Conservation (phyloP, 2,888 invertebrate species). For the Galerucella nymphaeae region DNA sequence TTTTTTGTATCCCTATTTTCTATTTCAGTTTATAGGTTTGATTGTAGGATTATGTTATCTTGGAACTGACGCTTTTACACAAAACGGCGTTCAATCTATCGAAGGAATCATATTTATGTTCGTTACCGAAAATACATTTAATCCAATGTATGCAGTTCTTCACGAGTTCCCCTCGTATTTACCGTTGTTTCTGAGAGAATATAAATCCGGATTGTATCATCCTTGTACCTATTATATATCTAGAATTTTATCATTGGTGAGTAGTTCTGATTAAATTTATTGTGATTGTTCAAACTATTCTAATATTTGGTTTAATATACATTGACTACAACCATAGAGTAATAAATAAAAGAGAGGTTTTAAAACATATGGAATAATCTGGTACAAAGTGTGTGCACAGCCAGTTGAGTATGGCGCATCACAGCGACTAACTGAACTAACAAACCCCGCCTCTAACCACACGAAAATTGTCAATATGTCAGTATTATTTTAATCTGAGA, state of each 20-base stretch:
- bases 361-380: no score
- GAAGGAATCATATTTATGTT: conserved; percentile 90
- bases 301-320: no score
- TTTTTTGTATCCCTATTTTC: conserved; percentile 1
- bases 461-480: no score
- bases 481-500: no score
- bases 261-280: conserved; percentile 50
- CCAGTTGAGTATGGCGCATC: no score
- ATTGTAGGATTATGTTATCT: conserved; percentile 88
- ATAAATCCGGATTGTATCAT: conserved; percentile 84
- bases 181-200: conserved; percentile 84
- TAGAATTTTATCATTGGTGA: conserved; percentile 83
- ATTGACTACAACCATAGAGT: no score
- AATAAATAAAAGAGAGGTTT: no score
- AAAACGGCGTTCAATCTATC: conserved; percentile 86
- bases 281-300: background rate
- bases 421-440: no score
- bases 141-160: conserved; percentile 90
- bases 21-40: conserved; percentile 73
- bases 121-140: conserved; percentile 90
- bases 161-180: conserved; percentile 84
- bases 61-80: conserved; percentile 77
- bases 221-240: conserved; percentile 84
- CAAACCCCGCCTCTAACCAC: no score
- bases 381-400: no score